Evolutionary conservation across 35 echinoderm and acorn worm species (phyloP).

Genomic region (Heliocidaris tuberculata): DNA sequence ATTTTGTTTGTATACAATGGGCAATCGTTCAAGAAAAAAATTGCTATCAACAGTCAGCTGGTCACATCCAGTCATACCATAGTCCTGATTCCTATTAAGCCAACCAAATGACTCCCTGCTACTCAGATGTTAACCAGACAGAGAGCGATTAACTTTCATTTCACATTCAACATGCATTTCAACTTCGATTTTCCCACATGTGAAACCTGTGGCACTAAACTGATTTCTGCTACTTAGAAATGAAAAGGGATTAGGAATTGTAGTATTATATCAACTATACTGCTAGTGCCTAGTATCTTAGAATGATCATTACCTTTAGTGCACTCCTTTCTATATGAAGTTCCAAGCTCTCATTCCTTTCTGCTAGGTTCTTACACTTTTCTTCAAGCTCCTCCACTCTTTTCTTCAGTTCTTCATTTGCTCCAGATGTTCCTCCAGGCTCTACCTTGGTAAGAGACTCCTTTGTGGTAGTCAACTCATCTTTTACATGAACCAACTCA

Average conservation of each 20-base stretch:
- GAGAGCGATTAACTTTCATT: too few species aligned
- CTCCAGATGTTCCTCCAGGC: not conserved
- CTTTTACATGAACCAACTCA: conserved; percentile 45
- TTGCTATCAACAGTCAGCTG: too few species aligned
- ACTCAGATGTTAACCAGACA: too few species aligned
- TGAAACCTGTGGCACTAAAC: not conserved
- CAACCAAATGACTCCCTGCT: too few species aligned
- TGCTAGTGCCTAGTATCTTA: too few species aligned
- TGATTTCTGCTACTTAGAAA: not conserved
- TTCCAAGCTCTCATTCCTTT: conserved; percentile 78
- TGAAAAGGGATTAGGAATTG: not conserved
- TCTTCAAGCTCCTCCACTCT: conserved; percentile 69
- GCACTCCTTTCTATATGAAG: conserved; percentile 72
- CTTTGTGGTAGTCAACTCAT: conserved; percentile 46
- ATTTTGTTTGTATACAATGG: not conserved
- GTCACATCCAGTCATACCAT: too few species aligned
- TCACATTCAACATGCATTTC: too few species aligned
- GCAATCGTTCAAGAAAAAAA: too few species aligned
- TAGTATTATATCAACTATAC: too few species aligned
- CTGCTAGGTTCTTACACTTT: conserved; percentile 58
- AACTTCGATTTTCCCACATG: not conserved
- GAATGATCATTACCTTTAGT: conserved; percentile 62
- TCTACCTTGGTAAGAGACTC: not conserved
- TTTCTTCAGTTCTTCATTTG: conserved; percentile 73
- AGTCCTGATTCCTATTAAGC: too few species aligned